A percentile compares a stretch with the other conserved stretches of the same genome.
Conservation (phyloP, 2,888 invertebrate species). For the Panzeria rudis region DNA sequence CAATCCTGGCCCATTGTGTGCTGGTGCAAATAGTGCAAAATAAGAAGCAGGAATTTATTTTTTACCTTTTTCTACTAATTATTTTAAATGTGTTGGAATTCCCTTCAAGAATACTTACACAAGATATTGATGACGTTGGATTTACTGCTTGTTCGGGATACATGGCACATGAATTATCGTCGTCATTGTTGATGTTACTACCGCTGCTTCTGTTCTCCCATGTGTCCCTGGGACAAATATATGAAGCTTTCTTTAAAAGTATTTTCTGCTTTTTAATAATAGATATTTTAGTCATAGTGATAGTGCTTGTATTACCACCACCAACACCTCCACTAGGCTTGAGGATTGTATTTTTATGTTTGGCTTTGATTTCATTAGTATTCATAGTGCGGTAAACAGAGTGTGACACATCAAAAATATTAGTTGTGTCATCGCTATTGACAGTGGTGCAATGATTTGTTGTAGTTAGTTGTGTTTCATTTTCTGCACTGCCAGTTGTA, state of each 20-base stretch:
- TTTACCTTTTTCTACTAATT: too few relatives aligned
- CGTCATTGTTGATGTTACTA: neutral
- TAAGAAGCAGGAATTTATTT: too few relatives aligned
- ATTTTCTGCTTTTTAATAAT: slow-evolving; percentile 76
- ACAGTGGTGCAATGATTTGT: neutral
- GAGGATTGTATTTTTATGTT: slow-evolving; percentile 18
- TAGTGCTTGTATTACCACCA: slow-evolving; percentile 10
- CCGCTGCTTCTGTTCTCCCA: slow-evolving; percentile 38
- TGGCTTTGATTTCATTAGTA: slow-evolving; percentile 34
- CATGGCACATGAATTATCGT: slow-evolving; percentile 77
- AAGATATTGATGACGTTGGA: slow-evolving; percentile 52
- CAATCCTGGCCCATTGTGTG: too few relatives aligned
- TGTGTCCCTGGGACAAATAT: slow-evolving; percentile 78
- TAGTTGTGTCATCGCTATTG: neutral
- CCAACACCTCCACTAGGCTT: neutral
- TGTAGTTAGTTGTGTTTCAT: slow-evolving; percentile 3
- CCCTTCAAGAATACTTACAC: slow-evolving; percentile 71
- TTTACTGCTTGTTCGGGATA: slow-evolving; percentile 77
- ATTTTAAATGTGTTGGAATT: slow-evolving; percentile 25
- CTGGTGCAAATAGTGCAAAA: too few relatives aligned
- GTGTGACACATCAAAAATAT: slow-evolving; percentile 25
- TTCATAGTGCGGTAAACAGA: slow-evolving; percentile 25
- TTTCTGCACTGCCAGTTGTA: neutral
- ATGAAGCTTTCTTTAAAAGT: slow-evolving; percentile 80
- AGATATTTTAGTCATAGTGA: slow-evolving; percentile 33